Evolutionary conservation across 2,888 invertebrate species (phyloP).

Genomic region (Troides oblongomaculatus): DNA sequence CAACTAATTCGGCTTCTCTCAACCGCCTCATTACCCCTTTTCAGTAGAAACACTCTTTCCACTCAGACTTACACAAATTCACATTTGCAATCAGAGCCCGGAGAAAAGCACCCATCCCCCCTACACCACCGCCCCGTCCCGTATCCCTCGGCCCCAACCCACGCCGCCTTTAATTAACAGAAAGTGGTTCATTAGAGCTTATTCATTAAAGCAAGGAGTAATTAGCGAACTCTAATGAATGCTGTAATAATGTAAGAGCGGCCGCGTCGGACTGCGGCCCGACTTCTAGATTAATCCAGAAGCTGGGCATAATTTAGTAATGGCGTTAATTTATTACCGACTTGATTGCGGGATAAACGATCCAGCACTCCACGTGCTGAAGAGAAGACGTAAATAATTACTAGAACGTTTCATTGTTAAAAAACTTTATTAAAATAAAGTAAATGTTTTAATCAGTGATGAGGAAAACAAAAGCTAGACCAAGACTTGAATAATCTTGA

Average conservation of each 20-base stretch:
- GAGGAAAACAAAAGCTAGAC: too few species aligned
- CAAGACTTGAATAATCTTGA: too few species aligned
- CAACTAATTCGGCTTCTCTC: conserved; percentile 70
- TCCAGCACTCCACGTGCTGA: conserved; percentile 40
- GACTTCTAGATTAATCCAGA: conserved; percentile 79
- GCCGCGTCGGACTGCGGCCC: conserved; percentile 76
- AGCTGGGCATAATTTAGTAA: conserved; percentile 75
- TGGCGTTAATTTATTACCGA: conserved; percentile 72
- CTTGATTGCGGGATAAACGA: conserved; percentile 68
- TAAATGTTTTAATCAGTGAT: neutral
- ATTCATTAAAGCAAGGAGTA: conserved; percentile 94
- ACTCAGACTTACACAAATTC: conserved; percentile 79
- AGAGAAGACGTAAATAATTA: conserved; percentile 28
- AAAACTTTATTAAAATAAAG: neutral
- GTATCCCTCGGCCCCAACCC: conserved; percentile 62
- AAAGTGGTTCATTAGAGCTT: conserved; percentile 95
- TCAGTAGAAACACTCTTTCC: conserved; percentile 75
- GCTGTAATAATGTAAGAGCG: conserved; percentile 87
- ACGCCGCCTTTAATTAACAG: conserved; percentile 91
- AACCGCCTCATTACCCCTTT: conserved; percentile 78
- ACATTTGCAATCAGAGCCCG: conserved; percentile 80
- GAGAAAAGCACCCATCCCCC: conserved; percentile 69
- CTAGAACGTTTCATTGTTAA: neutral
- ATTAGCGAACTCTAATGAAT: conserved; percentile 93
- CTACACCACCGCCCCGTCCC: conserved; percentile 39